phyloP scores from a whole-genome alignment of 2,888 invertebrate species.

The Limulus polyphemus region DNA sequence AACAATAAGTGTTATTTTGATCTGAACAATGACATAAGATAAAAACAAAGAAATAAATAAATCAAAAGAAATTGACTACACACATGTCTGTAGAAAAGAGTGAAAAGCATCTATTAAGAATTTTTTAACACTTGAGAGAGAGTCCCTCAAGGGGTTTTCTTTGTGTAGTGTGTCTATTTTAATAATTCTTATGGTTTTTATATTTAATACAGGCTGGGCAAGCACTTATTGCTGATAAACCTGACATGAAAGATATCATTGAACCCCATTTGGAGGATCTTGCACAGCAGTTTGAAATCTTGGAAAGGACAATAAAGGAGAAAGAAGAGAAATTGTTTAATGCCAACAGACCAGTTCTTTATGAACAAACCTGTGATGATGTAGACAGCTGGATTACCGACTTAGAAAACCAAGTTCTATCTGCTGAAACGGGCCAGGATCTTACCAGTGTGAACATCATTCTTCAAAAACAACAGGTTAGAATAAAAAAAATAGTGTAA shows the following conservation, averaged over 20 bases:
- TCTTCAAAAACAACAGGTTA: slow-evolving; percentile 95
- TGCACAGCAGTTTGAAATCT: slow-evolving; percentile 74
- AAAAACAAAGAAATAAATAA: no score
- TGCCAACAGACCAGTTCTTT: slow-evolving; percentile 74
- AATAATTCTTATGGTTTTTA: no score
- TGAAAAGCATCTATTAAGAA: no score
- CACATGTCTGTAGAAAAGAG: no score
- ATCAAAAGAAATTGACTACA: no score
- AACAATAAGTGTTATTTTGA: no score
- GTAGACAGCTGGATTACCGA: slow-evolving; percentile 99
- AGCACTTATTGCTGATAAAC: slow-evolving; percentile 84
- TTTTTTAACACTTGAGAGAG: no score
- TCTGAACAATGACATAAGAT: no score
- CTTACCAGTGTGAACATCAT: slow-evolving; percentile 96
- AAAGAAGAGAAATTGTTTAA: slow-evolving; percentile 91
- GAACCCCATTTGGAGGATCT: slow-evolving; percentile 80
- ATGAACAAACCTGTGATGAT: slow-evolving; percentile 95
- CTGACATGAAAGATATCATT: slow-evolving; percentile 81
- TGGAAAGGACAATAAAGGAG: slow-evolving; percentile 70
- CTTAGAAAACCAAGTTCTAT: slow-evolving; percentile 91
- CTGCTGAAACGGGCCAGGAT: slow-evolving; percentile 81
- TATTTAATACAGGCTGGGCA: slow-evolving; percentile 50
- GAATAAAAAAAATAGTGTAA: no score
- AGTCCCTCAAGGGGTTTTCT: no score
- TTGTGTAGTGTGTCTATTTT: no score